Conservation (phyloP, 1,140 invertebrate species). For the Ips typographus region DNA sequence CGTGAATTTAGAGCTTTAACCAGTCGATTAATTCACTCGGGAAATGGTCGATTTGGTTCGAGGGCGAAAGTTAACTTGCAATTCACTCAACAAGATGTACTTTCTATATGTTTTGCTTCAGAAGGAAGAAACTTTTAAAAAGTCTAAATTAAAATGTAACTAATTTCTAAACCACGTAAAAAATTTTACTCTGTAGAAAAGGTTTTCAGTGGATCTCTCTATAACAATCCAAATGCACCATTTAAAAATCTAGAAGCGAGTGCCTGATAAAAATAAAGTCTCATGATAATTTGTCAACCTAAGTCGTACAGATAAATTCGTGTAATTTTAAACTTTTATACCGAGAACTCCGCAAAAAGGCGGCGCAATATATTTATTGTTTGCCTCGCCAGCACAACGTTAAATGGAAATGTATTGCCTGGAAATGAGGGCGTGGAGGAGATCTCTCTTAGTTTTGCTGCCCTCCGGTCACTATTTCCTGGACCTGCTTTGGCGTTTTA, state of each 20-base stretch:
- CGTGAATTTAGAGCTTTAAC: neutral
- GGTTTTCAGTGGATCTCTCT: too few relatives aligned
- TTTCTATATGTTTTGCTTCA: too few relatives aligned
- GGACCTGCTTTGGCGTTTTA: constrained; percentile 5
- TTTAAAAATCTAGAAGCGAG: too few relatives aligned
- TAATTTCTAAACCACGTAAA: too few relatives aligned
- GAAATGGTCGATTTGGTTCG: too few relatives aligned
- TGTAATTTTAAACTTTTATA: constrained; percentile 37
- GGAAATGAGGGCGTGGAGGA: constrained; percentile 28
- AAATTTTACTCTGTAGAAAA: too few relatives aligned
- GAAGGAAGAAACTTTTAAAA: too few relatives aligned
- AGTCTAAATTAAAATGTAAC: too few relatives aligned
- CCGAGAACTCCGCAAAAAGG: constrained; percentile 24
- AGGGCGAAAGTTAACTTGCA: too few relatives aligned
- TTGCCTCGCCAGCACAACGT: constrained; percentile 29
- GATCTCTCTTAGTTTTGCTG: constrained; percentile 21
- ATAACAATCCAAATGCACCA: too few relatives aligned
- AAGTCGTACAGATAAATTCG: constrained; percentile 36
- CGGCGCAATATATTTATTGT: constrained; percentile 33
- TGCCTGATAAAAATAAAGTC: constrained; percentile 12
- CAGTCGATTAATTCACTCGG: neutral
- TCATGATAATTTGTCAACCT: constrained; percentile 21
- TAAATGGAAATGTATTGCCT: constrained; percentile 35
- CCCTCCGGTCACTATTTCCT: constrained; percentile 16
- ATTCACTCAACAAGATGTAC: too few relatives aligned